Conservation (phyloP, 2,113 vertebrate genomes). For the Ictalurus furcatus region DNA sequence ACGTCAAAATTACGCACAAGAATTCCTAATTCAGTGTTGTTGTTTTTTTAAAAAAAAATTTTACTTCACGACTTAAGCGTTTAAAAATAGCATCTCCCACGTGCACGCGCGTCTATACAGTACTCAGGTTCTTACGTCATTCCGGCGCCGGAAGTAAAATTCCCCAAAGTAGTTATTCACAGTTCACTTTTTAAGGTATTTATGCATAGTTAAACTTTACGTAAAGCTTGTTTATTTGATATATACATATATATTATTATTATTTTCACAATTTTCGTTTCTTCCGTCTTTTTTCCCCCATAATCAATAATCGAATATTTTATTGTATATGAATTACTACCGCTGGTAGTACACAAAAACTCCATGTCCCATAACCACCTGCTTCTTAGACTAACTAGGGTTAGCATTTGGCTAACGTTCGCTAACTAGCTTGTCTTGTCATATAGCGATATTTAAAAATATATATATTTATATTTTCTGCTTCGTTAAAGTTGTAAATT, state of each 20-base stretch:
- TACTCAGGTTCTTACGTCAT: background rate
- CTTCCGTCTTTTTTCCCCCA: too few species aligned
- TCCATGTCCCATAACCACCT: background rate
- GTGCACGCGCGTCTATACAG: background rate
- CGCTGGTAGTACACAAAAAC: background rate
- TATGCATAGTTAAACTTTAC: background rate
- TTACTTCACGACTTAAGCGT: background rate
- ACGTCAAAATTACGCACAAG: background rate
- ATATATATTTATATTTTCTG: background rate
- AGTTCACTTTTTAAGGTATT: background rate
- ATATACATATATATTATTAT: background rate
- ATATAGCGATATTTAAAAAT: background rate
- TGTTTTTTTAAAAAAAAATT: too few species aligned
- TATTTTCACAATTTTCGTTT: background rate
- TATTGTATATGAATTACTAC: background rate
- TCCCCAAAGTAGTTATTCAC: too few species aligned
- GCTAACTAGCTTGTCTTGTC: background rate
- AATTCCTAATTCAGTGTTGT: background rate
- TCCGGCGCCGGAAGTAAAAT: background rate
- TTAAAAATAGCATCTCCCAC: background rate
- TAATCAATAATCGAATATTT: background rate
- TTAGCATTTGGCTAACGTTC: constrained; percentile 1
- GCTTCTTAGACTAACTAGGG: background rate
- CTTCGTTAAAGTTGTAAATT: background rate
- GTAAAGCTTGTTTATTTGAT: background rate